Percentiles rank a stretch among this genome's conserved stretches.
These are phyloP conservation scores for Varanus salvator DNA, from an alignment of 2,113 vertebrate genomes.

Conservation along the genomic window DNA sequence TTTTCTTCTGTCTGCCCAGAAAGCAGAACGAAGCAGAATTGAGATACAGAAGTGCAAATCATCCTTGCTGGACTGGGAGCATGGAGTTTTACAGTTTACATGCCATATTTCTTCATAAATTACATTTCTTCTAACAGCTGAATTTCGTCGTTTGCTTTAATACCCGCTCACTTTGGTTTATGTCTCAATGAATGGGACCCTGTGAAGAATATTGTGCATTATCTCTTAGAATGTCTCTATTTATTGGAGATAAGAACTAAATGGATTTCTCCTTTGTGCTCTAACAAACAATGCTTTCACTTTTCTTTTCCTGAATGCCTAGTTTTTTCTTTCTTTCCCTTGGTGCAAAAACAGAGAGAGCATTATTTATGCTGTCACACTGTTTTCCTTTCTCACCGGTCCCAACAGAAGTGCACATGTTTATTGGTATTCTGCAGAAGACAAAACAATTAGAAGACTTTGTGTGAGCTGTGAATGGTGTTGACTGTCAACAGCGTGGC, in stretches of 20 bases:
- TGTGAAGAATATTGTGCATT: slow-evolving; percentile 31
- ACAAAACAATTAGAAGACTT: slow-evolving; percentile 8
- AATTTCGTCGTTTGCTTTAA: background rate
- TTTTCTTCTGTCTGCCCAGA: background rate
- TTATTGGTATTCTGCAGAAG: background rate
- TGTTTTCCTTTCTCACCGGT: background rate
- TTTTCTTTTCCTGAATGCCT: slow-evolving; percentile 1
- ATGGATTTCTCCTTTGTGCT: slow-evolving; percentile 32
- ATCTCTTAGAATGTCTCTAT: slow-evolving; percentile 25
- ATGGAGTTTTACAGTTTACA: background rate
- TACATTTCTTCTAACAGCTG: slow-evolving; percentile 21
- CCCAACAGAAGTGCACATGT: background rate
- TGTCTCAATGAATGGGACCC: background rate
- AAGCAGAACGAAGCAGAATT: background rate
- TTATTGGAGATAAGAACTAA: slow-evolving; percentile 31
- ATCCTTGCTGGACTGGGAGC: background rate
- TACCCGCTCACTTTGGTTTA: background rate
- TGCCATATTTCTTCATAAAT: slow-evolving; percentile 22
- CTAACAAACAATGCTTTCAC: slow-evolving; percentile 14
- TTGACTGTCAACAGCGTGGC: background rate
- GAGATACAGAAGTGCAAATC: background rate
- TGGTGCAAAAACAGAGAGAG: slow-evolving; percentile 9
- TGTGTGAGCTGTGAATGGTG: background rate
- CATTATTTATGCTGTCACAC: slow-evolving; percentile 1
- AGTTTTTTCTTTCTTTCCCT: background rate